A percentile compares a stretch with the other conserved stretches of the same genome.
Evolutionary conservation across 2,888 invertebrate genomes (phyloP).

Genomic region (Synergus japonicus): DNA sequence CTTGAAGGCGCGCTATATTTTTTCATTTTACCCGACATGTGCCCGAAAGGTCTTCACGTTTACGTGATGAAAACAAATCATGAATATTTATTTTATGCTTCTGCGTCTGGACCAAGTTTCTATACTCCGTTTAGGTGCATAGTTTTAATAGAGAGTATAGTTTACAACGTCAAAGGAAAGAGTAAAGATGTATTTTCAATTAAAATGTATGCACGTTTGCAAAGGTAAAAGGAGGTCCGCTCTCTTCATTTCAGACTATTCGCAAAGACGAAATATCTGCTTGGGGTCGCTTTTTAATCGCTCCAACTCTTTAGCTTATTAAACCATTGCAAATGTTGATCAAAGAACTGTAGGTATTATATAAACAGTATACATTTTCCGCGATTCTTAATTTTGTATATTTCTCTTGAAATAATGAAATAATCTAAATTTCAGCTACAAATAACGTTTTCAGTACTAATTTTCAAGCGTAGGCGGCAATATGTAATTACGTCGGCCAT

Average conservation of each 20-base stretch:
- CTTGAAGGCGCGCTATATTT: not conserved
- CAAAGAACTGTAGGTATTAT: not conserved
- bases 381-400: not conserved
- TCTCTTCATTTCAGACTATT: not conserved
- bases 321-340: not conserved
- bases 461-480: not conserved
- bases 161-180: not conserved
- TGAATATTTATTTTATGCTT: slow-evolving; percentile 11
- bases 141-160: not conserved
- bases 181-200: not conserved
- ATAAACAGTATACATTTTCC: not conserved
- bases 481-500: not conserved
- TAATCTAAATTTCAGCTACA: not conserved
- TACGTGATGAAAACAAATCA: slow-evolving; percentile 1
- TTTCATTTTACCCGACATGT: not conserved
- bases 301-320: not conserved
- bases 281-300: not conserved
- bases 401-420: not conserved
- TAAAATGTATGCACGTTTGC: not conserved
- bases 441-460: not conserved
- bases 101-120: not conserved
- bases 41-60: not conserved
- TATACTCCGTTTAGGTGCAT: not conserved
- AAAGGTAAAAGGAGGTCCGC: not conserved
- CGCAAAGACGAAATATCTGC: not conserved